A percentile compares a stretch with the other conserved stretches of the same genome.
Evolutionary conservation across 2,113 vertebrate genomes (phyloP).

Genomic region (Spheniscus mendiculus): DNA sequence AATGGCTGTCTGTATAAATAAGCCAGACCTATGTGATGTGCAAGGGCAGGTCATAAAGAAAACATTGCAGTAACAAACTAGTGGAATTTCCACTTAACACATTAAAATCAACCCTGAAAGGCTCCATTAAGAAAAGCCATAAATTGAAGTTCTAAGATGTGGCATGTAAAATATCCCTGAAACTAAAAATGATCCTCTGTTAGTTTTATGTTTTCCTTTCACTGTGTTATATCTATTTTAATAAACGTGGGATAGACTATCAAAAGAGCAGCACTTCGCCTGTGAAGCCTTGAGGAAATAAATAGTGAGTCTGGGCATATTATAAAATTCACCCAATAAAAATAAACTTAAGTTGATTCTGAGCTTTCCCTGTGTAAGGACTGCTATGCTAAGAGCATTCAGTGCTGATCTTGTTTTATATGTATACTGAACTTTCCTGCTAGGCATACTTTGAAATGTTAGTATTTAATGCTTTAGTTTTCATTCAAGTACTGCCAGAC

Average conservation of each 20-base stretch:
- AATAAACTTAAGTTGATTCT: slow-evolving; percentile 21
- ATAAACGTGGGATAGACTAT: neutral
- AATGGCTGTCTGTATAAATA: neutral
- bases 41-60: neutral
- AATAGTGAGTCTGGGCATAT: neutral
- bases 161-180: neutral
- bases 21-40: neutral
- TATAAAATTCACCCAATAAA: neutral
- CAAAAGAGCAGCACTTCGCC: neutral
- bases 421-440: neutral
- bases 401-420: neutral
- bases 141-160: neutral
- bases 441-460: neutral
- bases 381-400: neutral
- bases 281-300: slow-evolving; percentile 17
- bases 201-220: slow-evolving; percentile 31
- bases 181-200: neutral
- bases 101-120: slow-evolving; percentile 29
- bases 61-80: neutral
- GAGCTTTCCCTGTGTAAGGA: neutral
- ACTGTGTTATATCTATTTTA: slow-evolving; percentile 10
- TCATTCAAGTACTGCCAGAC: neutral
- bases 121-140: slow-evolving; percentile 13
- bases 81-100: slow-evolving; percentile 12
- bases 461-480: slow-evolving; percentile 3